Percentiles rank a stretch among this genome's conserved stretches.
Evolutionary conservation across 2,113 vertebrate species (phyloP).

Genomic region (Callaeas wilsoni): DNA sequence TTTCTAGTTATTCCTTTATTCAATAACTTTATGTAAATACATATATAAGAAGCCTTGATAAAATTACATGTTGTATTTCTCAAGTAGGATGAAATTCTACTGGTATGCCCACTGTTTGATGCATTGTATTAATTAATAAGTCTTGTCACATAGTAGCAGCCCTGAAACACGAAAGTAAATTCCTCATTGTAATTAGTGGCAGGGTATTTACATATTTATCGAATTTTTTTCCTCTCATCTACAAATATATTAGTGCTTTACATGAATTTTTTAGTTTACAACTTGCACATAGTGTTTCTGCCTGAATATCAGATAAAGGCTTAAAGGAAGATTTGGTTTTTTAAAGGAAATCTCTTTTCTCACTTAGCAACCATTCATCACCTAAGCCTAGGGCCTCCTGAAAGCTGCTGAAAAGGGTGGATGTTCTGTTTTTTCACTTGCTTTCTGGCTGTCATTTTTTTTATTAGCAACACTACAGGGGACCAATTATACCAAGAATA

Average conservation of each 20-base stretch:
- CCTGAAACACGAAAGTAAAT: constrained; percentile 18
- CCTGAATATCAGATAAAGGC: not conserved
- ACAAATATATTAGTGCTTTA: not conserved
- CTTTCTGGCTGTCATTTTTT: constrained; percentile 33
- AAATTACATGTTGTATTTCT: not conserved
- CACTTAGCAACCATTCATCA: not conserved
- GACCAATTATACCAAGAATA: constrained; percentile 39
- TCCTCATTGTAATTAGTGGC: not conserved
- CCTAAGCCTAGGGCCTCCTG: not conserved
- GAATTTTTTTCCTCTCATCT: not conserved
- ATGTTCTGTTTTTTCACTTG: not conserved
- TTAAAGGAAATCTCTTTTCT: constrained; percentile 12
- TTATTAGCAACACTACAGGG: constrained; percentile 35
- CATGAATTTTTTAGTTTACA: not conserved
- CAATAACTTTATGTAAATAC: not conserved
- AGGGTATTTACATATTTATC: constrained; percentile 1
- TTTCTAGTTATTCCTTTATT: not conserved
- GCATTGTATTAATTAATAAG: not conserved
- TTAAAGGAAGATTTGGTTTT: not conserved
- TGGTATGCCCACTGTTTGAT: not conserved
- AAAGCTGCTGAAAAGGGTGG: not conserved
- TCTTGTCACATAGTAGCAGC: not conserved
- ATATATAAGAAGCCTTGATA: not conserved
- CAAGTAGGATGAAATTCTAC: not conserved
- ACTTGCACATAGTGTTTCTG: not conserved